A percentile compares a stretch with the other conserved stretches of the same genome.
phyloP scores from a whole-genome alignment of 2,797 vertebrate species.

The Notolabrus celidotus region DNA sequence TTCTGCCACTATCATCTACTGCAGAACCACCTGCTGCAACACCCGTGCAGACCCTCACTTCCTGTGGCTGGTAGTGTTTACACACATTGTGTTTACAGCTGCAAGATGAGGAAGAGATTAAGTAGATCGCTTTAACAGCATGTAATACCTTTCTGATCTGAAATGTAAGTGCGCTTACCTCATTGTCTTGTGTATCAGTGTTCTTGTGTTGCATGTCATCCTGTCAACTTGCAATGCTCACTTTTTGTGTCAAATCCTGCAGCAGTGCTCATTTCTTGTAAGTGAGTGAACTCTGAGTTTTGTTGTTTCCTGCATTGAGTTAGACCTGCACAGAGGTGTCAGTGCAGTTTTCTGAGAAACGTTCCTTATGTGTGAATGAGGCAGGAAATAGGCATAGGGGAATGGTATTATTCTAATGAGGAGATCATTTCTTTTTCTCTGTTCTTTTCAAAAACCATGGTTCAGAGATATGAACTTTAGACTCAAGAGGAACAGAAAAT shows the following conservation, averaged over 20 bases:
- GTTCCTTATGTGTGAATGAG: slow-evolving; percentile 19
- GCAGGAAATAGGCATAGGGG: slow-evolving; percentile 10
- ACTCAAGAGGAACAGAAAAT: neutral
- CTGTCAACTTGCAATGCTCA: slow-evolving; percentile 30
- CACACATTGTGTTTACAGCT: neutral
- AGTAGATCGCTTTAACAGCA: slow-evolving; percentile 5
- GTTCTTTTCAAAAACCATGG: neutral
- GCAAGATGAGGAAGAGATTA: slow-evolving; percentile 2
- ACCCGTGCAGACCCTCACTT: slow-evolving; percentile 67
- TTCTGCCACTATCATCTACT: slow-evolving; percentile 8
- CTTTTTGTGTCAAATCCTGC: slow-evolving; percentile 63
- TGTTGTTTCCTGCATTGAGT: slow-evolving; percentile 59
- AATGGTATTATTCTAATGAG: slow-evolving; percentile 38
- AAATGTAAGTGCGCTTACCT: slow-evolving; percentile 49
- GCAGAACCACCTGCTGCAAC: slow-evolving; percentile 37
- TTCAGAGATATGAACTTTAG: neutral
- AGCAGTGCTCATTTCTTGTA: slow-evolving; percentile 65
- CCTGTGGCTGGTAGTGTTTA: slow-evolving; percentile 57
- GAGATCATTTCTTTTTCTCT: slow-evolving; percentile 1
- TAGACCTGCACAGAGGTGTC: slow-evolving; percentile 47
- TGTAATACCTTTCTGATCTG: slow-evolving; percentile 10
- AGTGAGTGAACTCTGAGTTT: slow-evolving; percentile 50
- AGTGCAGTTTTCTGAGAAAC: slow-evolving; percentile 73
- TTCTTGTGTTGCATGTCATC: slow-evolving; percentile 40
- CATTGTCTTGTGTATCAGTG: slow-evolving; percentile 24